phyloP scores from a whole-genome alignment of 2,113 vertebrate genomes.

The Strix uralensis region DNA sequence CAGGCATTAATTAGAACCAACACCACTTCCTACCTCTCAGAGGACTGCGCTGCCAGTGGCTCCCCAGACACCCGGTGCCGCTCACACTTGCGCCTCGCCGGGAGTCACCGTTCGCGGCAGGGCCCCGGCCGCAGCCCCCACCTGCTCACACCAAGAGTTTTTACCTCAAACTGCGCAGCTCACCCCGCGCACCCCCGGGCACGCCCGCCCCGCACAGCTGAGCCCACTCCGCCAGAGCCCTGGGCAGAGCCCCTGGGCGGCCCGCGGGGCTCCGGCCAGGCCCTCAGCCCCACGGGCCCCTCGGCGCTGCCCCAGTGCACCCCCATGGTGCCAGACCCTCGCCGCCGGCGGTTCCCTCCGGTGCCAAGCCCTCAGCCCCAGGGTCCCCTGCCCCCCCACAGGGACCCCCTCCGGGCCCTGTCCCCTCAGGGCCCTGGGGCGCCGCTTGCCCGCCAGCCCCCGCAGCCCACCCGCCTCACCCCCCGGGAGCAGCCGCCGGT shows the following conservation, averaged over 20 bases:
- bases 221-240: background rate
- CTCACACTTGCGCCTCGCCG: background rate
- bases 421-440: background rate
- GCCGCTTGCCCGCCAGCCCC: background rate
- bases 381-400: too few relatives aligned
- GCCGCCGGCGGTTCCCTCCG: too few relatives aligned
- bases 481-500: background rate
- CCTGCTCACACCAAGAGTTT: background rate
- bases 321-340: too few relatives aligned
- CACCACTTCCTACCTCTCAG: background rate
- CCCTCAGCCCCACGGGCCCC: background rate
- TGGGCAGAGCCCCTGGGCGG: background rate
- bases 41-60: background rate
- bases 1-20: conserved; percentile 47
- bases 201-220: background rate
- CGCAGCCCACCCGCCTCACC: background rate
- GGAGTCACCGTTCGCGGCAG: accelerated
- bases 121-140: background rate
- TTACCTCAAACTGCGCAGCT: background rate
- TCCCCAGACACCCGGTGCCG: background rate
- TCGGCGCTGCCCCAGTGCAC: too few relatives aligned
- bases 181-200: background rate
- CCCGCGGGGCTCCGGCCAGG: too few relatives aligned
- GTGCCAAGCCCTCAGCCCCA: too few relatives aligned
- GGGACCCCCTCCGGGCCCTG: background rate